phyloP scores from a whole-genome alignment of 2,888 invertebrate genomes.

The Eurytoma californica region DNA sequence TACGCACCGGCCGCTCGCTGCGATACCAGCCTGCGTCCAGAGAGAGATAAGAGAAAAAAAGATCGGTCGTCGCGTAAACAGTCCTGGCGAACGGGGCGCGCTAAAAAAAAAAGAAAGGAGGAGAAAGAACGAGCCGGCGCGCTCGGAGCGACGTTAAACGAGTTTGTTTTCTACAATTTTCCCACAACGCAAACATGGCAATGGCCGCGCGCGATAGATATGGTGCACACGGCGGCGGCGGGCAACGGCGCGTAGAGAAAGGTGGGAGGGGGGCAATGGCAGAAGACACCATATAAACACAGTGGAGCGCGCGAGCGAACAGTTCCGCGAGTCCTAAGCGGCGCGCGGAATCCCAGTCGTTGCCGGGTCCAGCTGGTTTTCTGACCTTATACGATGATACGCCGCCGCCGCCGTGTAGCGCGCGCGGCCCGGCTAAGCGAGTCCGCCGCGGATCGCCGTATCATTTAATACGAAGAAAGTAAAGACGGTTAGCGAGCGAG shows the following conservation, averaged over 20 bases:
- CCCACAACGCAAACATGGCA: constrained; percentile 70
- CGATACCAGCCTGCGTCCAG: background rate
- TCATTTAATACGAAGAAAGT: constrained; percentile 71
- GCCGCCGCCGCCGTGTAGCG: constrained; percentile 22
- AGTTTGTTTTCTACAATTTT: constrained; percentile 74
- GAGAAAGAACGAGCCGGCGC: background rate
- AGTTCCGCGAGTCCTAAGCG: constrained; percentile 69
- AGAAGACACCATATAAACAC: constrained; percentile 73
- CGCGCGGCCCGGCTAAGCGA: background rate
- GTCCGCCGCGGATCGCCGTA: constrained; percentile 60
- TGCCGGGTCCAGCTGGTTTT: constrained; percentile 68
- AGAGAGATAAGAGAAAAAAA: background rate
- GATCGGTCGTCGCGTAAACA: background rate
- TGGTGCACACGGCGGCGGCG: constrained; percentile 53
- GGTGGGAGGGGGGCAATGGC: constrained; percentile 50
- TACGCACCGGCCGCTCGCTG: background rate
- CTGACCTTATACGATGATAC: constrained; percentile 71
- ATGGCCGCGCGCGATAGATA: constrained; percentile 63
- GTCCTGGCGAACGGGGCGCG: constrained; percentile 3
- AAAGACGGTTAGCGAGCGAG: constrained; percentile 60
- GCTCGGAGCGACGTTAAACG: constrained; percentile 61
- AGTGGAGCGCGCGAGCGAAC: constrained; percentile 56
- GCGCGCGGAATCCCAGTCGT: constrained; percentile 69
- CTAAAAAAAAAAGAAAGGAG: constrained; percentile 50
- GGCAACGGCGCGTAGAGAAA: constrained; percentile 5